Base-by-base conservation (phyloP, 2,888 invertebrate species). In the Cosmopolites sordidus region DNA sequence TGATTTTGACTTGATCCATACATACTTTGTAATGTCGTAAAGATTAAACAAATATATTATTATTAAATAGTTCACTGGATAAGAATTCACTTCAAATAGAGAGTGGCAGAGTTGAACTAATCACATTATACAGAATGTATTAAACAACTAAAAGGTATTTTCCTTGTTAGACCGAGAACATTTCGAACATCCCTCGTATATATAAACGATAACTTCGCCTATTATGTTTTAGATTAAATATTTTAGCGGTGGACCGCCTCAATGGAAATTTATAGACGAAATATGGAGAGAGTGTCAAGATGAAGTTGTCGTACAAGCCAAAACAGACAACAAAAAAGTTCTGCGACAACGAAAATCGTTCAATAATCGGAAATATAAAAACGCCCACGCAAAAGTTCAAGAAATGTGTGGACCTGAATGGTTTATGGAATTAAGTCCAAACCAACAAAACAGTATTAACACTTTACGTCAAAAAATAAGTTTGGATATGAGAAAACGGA, bases 351-450 rank as follows among this genome's bases (percentile, higher is more conserved):
- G 33, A 8, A 29, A 45, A 18, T 33, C 14, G 16, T 2, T 30
- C 11, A 18, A 38, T 42, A 1, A 1, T 12, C 8, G 16, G 1
- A 39, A 33, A 38, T 15, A 12, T 14, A 38, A 48, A 49, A 42
- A 22, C 11, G 27, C 4, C 2, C 59, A 59, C 16, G 5, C 4
- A 1, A 11, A 48, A 2, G 27, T 54, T 17, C 48, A 54, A 45
- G 39, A 42, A 16, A 11, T 61, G 37, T 64, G 64, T 12, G 72
- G 73, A 1, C 74, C 73, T 1, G 66, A 60, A 16, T 74, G 74
- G 74, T 74, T 62, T 49, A 71, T 73, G 62, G 73, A 74, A 63
- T 56, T 73, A 15, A 72, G 71, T 3, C 68, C 67, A 0, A 62
- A 64, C 18, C 74, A 74, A 59, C 46, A 70, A 17, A 44, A 41